A percentile compares a stretch with the other conserved stretches of the same genome.
Evolutionary conservation across 2,797 vertebrate genomes (phyloP).

Genomic region (Schizopygopsis pylzovi): DNA sequence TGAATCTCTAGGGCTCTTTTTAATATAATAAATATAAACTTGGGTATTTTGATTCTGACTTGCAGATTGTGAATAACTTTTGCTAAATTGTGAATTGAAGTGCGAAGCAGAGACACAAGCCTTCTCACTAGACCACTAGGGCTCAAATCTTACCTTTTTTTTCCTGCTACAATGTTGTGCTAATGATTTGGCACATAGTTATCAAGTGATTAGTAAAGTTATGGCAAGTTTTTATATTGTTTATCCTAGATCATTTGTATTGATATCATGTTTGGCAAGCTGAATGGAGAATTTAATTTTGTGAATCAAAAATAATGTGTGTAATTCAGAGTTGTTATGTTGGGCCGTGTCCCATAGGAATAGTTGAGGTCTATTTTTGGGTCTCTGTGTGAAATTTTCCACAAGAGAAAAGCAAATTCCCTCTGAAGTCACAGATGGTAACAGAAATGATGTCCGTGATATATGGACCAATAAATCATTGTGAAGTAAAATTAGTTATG

Average conservation of each 20-base stretch:
- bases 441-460: slow-evolving; percentile 19
- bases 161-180: not conserved
- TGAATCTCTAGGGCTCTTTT: not conserved
- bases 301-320: slow-evolving; percentile 24
- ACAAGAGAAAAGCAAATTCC: slow-evolving; percentile 26
- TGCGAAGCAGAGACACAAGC: not conserved
- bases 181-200: slow-evolving; percentile 14
- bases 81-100: not conserved
- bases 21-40: not conserved
- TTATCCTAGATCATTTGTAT: slow-evolving; percentile 15
- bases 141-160: slow-evolving; percentile 4
- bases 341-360: slow-evolving; percentile 28
- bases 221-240: not conserved
- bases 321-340: slow-evolving; percentile 7
- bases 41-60: not conserved
- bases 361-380: slow-evolving; percentile 40
- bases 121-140: not conserved
- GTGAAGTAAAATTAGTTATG: slow-evolving; percentile 2
- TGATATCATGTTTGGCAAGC: slow-evolving; percentile 20
- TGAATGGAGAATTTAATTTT: slow-evolving; percentile 34
- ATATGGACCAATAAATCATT: not conserved
- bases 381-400: slow-evolving; percentile 33
- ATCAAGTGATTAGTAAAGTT: not conserved
- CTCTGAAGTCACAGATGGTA: slow-evolving; percentile 15
- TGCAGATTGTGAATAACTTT: not conserved